Base-by-base conservation (phyloP, 92 coral and sea anemone genomes). In the Bergia sp. region DNA sequence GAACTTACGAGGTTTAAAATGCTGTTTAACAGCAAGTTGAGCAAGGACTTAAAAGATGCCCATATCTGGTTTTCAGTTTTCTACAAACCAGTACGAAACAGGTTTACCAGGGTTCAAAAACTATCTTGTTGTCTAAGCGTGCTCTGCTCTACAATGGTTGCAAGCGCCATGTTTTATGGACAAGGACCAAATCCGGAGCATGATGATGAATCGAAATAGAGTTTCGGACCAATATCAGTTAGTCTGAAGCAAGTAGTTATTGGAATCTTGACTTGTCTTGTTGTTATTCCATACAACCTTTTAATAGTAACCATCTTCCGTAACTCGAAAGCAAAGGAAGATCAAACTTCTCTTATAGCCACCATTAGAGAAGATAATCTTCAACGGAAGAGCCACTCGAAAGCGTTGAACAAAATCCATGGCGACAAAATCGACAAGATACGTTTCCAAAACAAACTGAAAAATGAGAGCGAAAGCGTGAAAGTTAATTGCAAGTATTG, bases 121-220 rank as follows among this genome's bases (percentile, higher is more conserved):
- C 87, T 94, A 13, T 94, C 96, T 23, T 94, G 96, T 40, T 94
- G 96, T 80, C 85, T 94, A 9, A 92, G 90, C 2, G 91, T 94
- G 38, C 86, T 94, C 79, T 92, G 90, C 76, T 82, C 94, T 5
- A 66, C 93, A 41, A 94, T 94, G 96, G 79, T 94, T 7, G 92
- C 94, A 13, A 94, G 92, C 37, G 96, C 96, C 43, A 94, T 94
- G 96, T 94, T 94, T 86, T 92, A 92, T 73, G 96, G 96, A 71
- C 78, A 86, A 81, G 91, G 92, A 1, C 93, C 93, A 16, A 3
- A 39, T 37, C 43, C n/a, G 44, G 80, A 90, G 53, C 89, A 87
- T 1, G 92, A 93, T 15, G 94, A 92, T 12, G 50, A 89, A 21
- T 90, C 91, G 43, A 86, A 76, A 41, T 47, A 88, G 55, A 80